Conservation (phyloP, 2,888 invertebrate species). For the Lithophane socia region DNA sequence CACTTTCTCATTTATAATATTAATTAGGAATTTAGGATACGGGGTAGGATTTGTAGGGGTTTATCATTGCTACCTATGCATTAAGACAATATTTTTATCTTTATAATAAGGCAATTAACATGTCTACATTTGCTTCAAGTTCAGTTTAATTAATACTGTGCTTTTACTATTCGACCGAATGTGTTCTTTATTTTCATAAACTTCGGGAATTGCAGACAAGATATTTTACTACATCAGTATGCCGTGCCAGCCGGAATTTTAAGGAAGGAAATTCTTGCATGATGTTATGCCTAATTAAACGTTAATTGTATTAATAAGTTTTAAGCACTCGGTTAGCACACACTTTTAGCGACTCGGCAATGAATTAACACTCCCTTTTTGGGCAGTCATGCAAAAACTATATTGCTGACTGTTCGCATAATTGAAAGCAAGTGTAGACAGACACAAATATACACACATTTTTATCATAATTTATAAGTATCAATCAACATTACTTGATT, state of each 20-base stretch:
- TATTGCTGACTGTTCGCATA: neutral
- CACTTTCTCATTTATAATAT: too few species aligned
- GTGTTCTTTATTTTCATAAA: neutral
- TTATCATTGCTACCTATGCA: neutral
- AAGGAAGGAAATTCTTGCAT: slow-evolving; percentile 3
- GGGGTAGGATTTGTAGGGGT: neutral
- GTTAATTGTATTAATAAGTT: slow-evolving; percentile 7
- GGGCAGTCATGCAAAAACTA: neutral
- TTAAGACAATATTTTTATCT: slow-evolving; percentile 1
- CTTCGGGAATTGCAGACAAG: neutral
- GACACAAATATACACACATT: slow-evolving; percentile 2
- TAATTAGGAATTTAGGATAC: too few species aligned
- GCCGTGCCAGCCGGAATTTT: neutral
- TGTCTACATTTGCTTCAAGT: slow-evolving; percentile 16
- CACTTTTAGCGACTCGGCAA: neutral
- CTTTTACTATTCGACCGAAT: neutral
- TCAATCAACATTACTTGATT: slow-evolving; percentile 26
- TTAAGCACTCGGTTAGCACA: slow-evolving; percentile 8
- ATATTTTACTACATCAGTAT: neutral
- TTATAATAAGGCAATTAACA: neutral
- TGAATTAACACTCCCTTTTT: neutral
- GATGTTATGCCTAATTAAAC: slow-evolving; percentile 3
- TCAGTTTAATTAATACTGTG: slow-evolving; percentile 21
- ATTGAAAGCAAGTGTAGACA: slow-evolving; percentile 20
- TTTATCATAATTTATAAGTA: slow-evolving; percentile 1